Base-by-base conservation (phyloP, 1,140 invertebrate species). In the Aphis craccivora region DNA sequence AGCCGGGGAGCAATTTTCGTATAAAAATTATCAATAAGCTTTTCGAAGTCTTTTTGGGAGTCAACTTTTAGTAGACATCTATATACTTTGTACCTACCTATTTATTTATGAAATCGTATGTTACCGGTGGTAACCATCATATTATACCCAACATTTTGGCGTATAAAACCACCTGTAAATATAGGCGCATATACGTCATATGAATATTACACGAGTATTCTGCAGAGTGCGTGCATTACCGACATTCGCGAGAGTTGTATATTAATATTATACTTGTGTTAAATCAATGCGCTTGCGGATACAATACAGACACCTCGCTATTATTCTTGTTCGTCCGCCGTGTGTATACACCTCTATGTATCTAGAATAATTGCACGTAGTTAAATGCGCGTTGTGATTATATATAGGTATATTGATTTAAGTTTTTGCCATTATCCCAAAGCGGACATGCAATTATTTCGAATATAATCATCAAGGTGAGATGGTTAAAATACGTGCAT, bases 341-440 rank as follows among this genome's bases (percentile, higher is more conserved):
- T n/a, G 30, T 67, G 0, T 7, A 9, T 45, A 60, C 55, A 30
- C 30, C 30, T n/a, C 30, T n/a, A n/a, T 45, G 0, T n/a, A n/a
- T 14, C 60, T 76, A n/a, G n/a, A 76, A 76, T 76, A 76, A 76
- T 76, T 76, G 60, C 60, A 76, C 60, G 60, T 76, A 76, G n/a
- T 76, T 76, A 76, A 76, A 76, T 76, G n/a, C n/a, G 60, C n/a
- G n/a, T 76, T 76, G 60, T 76, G 30, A n/a, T 67, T 67, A 14
- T 1, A 76, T n/a, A 76, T 18, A 18, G 14, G 30, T 76, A n/a
- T 5, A n/a, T 5, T n/a, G 60, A 76, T 76, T 76, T n/a, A 18
- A 76, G 60, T 76, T 76, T 67, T 76, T 14, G 60, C 3, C 60
- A 76, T 76, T 35, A 76, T 76, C 60, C 60, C n/a, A 76, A 76